phyloP scores from a whole-genome alignment of 2,113 vertebrate species.

The Elanoides forficatus region DNA sequence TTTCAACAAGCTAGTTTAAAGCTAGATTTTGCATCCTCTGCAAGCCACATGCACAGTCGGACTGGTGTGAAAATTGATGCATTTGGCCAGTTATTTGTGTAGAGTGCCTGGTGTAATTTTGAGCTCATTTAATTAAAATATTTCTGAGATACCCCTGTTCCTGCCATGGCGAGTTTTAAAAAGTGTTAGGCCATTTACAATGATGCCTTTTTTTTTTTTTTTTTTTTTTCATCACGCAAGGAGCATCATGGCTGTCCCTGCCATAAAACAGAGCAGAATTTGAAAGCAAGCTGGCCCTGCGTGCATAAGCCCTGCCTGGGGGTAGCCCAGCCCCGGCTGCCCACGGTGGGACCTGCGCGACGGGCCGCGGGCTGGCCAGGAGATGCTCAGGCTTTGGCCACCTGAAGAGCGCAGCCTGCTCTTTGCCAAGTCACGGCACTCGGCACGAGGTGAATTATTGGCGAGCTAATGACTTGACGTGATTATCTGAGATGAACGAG shows the following conservation, averaged over 20 bases:
- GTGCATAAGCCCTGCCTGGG: background rate
- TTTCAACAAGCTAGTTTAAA: constrained; percentile 5
- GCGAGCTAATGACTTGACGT: background rate
- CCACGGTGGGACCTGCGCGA: background rate
- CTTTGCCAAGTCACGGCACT: background rate
- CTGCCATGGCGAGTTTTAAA: background rate
- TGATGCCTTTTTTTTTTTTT: background rate
- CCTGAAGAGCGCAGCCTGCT: background rate
- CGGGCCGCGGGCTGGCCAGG: background rate
- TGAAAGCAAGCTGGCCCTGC: background rate
- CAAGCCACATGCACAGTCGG: background rate
- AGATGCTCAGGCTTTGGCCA: background rate
- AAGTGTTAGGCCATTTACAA: background rate
- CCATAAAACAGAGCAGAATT: background rate
- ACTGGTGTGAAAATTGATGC: background rate
- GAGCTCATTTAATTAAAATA: background rate
- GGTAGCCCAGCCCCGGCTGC: background rate
- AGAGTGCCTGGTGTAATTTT: background rate
- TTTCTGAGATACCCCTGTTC: background rate
- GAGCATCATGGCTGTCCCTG: background rate
- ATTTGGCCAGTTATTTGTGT: background rate
- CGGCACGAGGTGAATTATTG: background rate
- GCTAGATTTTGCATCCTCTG: background rate
- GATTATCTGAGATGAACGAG: background rate
- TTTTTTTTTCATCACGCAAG: background rate